A percentile compares a stretch with the other conserved stretches of the same genome.
These are phyloP conservation scores for Brachionus plicatilis DNA, from an alignment of 1,140 invertebrate species.

Conservation along the genomic window DNA sequence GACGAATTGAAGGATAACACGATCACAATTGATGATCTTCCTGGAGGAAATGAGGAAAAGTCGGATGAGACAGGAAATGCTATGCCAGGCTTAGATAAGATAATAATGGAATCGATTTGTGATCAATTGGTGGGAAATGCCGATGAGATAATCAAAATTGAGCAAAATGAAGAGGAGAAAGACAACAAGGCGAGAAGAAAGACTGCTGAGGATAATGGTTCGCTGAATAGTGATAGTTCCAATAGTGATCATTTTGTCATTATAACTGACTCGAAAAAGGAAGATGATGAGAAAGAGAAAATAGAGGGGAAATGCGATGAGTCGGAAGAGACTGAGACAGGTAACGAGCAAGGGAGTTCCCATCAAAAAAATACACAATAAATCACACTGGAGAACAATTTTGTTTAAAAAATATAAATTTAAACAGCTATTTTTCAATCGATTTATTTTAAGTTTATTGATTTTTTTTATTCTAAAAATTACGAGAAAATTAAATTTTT, in stretches of 20 bases:
- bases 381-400: background rate
- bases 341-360: background rate
- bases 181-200: background rate
- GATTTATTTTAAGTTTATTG: background rate
- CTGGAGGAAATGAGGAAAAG: background rate
- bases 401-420: background rate
- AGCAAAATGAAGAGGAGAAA: background rate
- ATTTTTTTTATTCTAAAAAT: background rate
- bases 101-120: background rate
- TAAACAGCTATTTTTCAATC: background rate
- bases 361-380: background rate
- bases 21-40: conserved; percentile 12
- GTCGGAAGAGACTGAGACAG: background rate
- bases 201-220: background rate
- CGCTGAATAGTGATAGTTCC: background rate
- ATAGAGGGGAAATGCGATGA: background rate
- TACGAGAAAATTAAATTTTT: background rate
- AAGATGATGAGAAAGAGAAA: background rate
- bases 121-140: conserved; percentile 11
- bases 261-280: background rate
- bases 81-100: background rate
- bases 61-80: background rate
- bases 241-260: conserved; percentile 35
- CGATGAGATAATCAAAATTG: background rate
- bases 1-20: background rate